Evolutionary conservation across 2,888 invertebrate genomes (phyloP), one percentile per base, ranked within the genome.

Genomic region (Drosophila melanosoma): DNA sequence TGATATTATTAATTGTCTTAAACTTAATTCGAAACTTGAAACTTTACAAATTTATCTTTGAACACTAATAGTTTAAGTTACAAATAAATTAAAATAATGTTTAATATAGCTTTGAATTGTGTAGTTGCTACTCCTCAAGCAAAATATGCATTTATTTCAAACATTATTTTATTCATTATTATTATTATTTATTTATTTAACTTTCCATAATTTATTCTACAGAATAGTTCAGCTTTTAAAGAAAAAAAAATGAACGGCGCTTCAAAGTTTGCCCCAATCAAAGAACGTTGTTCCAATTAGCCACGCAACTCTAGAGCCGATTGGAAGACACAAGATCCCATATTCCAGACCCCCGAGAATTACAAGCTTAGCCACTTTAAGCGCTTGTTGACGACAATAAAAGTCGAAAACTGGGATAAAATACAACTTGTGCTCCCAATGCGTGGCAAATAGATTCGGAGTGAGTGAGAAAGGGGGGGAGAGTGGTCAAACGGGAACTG

Each of bases 291-390:
- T 65, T 79, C 69, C 79, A 79, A 79, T 79, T 80, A 80, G 72
- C 76, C 53, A 76, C 60, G 60, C 72, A 58, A 79, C 64, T 79
- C 75, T 66, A 48, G 42, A 63, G 20, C 65, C 42, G 33, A 42
- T 74, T 40, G 52, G 32, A 54, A 36, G 54, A 36, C 36, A 70
- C 54, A 54, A 64, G 53, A 40, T 26, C 48, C 32, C 32, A 64
- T 53, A 40, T 26, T 48, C 32, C 32, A 45, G 49, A 53, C 26
- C 60, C 61, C 33, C 36, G 52, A 54, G 80, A 62, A 60, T 74
- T 77, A 80, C 82, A 80, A 65, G 77, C 33, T 86, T 75, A 76
- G 63, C 67, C 81, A 81, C 81, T 86, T 83, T 76, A 56, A 81
- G 64, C 49, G 68, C 67, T 70, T 74, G 86, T 75, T 81, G 80